phyloP scores from a whole-genome alignment of 2,797 vertebrate species.

The Acanthiza pusilla region DNA sequence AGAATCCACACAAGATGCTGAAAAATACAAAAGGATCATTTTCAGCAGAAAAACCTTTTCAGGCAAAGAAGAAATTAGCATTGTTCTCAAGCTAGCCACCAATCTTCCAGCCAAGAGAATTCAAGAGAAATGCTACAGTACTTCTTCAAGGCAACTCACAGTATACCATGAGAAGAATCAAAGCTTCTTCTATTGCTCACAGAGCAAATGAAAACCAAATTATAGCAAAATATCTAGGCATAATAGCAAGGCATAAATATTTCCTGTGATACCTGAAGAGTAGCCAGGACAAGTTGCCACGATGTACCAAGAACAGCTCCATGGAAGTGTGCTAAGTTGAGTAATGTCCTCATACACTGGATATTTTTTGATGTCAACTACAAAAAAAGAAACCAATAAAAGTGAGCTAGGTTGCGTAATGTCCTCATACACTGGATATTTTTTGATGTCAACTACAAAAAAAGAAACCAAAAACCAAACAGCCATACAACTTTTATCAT shows the following conservation, averaged over 20 bases:
- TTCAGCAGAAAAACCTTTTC: not conserved
- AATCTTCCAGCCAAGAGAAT: not conserved
- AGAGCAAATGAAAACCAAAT: not conserved
- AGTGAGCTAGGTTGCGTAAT: slow-evolving; percentile 93
- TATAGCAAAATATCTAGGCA: not conserved
- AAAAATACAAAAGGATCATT: slow-evolving; percentile 43
- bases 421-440: slow-evolving; percentile 99
- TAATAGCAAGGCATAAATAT: not conserved
- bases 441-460: slow-evolving; percentile 90
- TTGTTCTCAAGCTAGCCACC: fast-evolving
- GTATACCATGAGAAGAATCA: not conserved
- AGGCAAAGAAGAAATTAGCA: not conserved
- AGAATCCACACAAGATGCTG: slow-evolving; percentile 99
- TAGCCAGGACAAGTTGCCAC: slow-evolving; percentile 97
- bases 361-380: slow-evolving; percentile 98
- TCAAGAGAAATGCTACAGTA: not conserved
- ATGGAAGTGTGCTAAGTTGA: slow-evolving; percentile 96
- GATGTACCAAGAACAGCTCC: slow-evolving; percentile 94
- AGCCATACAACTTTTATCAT: not conserved
- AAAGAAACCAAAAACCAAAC: not conserved
- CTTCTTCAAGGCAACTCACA: not conserved
- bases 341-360: slow-evolving; percentile 95
- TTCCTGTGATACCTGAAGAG: slow-evolving; percentile 86
- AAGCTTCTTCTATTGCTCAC: not conserved
- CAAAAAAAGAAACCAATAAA: slow-evolving; percentile 23